Evolutionary conservation across 2,888 invertebrate genomes (phyloP), one percentile per base, ranked within the genome.

Genomic region (Colletes collaris): DNA sequence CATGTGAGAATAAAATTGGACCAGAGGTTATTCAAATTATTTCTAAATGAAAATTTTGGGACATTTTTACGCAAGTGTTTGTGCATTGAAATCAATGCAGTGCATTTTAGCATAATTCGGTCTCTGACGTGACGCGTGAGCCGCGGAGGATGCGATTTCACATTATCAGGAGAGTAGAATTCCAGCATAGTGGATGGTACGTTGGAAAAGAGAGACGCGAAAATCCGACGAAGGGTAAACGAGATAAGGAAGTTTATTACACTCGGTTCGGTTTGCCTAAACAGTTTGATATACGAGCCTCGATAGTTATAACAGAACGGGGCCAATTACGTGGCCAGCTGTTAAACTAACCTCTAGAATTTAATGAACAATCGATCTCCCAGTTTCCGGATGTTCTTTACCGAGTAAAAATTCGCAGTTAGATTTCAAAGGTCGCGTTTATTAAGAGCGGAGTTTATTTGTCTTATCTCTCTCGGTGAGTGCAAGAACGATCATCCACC

Each of bases 401-500:
- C 8, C 10, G 10, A 7, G 13, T 64, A 55, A 40, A 11, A 49
- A 53, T 37, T 35, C 19, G 16, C 53, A 37, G 10, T 55, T 10
- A 35, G 37, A 13, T 68, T 52, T 58, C 55, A 10, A 8, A 50
- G 27, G 40, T 11, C 27, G 44, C 72, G 72, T 84, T 84, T 84
- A 84, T 84, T 73, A 84, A 76, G 66, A 75, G 70, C n/a, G n/a
- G 40, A 67, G 75, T 84, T 84, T 84, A 81, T 81, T 81, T 76
- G 72, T 67, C 78, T 84, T 81, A 76, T 84, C 75, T 81, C 50
- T 67, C 40, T 66, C 35, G 58, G 66, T 46, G 81, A 72, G 72
- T 60, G 64, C 68, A 84, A 69, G 69, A 58, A 75, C 72, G 84
- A 79, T 81, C 71, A 84, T 78, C 69, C 70, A 62, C 46, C 67